phyloP scores from a whole-genome alignment of 2,888 invertebrate genomes.

The Caenorhabditis doughertyi region DNA sequence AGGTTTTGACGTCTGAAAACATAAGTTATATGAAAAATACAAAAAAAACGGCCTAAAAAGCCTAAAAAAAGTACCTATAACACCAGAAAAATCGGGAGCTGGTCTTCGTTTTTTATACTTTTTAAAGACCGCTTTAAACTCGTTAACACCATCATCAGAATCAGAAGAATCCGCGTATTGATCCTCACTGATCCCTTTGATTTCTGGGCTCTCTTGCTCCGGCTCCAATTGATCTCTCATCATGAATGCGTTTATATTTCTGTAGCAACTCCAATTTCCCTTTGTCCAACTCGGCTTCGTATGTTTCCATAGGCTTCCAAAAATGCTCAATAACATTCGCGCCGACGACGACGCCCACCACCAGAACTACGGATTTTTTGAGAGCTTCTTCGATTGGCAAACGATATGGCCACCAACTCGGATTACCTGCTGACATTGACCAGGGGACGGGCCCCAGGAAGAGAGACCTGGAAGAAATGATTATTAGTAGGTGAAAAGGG shows the following conservation, averaged over 20 bases:
- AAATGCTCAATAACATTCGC: constrained; percentile 74
- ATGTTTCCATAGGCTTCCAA: constrained; percentile 75
- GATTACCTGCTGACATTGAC: constrained; percentile 69
- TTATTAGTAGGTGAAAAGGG: neutral
- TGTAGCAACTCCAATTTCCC: constrained; percentile 75
- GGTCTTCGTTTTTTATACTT: constrained; percentile 89
- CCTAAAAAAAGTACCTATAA: constrained; percentile 85
- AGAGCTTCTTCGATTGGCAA: constrained; percentile 73
- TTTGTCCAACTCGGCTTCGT: constrained; percentile 74
- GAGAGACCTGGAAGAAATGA: neutral
- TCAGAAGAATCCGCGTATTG: constrained; percentile 43
- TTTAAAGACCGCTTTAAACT: constrained; percentile 89
- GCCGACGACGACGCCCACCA: constrained; percentile 73
- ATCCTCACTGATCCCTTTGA: constrained; percentile 23
- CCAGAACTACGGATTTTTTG: constrained; percentile 72
- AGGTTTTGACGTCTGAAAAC: constrained; percentile 33
- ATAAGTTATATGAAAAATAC: constrained; percentile 76
- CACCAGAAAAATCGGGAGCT: constrained; percentile 86
- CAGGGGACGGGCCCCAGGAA: neutral
- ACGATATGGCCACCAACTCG: constrained; percentile 76
- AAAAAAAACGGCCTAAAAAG: constrained; percentile 85
- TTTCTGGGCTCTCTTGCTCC: neutral
- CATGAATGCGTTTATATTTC: constrained; percentile 74
- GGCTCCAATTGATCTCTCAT: constrained; percentile 59
- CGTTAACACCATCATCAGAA: constrained; percentile 37